Evolutionary conservation across 2,113 vertebrate species (phyloP).

Genomic region (Silurus asotus): DNA sequence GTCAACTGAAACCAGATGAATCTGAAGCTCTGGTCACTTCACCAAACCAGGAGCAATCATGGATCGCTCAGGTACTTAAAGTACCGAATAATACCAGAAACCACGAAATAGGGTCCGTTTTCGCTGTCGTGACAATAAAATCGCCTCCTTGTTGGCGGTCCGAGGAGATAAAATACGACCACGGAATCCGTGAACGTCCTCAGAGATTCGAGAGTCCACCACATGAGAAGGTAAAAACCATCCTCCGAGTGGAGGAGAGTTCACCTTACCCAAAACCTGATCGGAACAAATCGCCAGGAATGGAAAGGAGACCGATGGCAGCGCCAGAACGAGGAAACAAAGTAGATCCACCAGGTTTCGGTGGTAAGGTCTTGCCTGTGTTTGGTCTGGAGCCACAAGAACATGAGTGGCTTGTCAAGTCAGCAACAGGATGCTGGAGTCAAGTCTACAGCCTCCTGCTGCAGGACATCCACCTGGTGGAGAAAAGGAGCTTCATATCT

Average conservation of each 20-base stretch:
- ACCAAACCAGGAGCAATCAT: constrained; percentile 34
- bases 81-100: constrained; percentile 56
- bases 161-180: neutral
- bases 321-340: constrained; percentile 58
- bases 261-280: neutral
- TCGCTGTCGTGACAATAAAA: constrained; percentile 67
- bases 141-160: constrained; percentile 49
- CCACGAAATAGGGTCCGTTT: constrained; percentile 63
- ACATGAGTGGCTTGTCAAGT: constrained; percentile 87
- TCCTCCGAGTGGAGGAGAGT: neutral
- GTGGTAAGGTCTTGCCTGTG: constrained; percentile 58
- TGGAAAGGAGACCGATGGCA: constrained; percentile 52
- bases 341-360: constrained; percentile 64
- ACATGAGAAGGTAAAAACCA: neutral
- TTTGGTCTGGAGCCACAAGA: constrained; percentile 80
- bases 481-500: constrained; percentile 86
- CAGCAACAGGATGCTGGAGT: constrained; percentile 83
- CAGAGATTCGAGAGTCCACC: constrained; percentile 66
- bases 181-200: constrained; percentile 44
- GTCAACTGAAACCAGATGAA: neutral
- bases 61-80: constrained; percentile 60
- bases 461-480: constrained; percentile 75
- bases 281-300: constrained; percentile 51
- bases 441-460: constrained; percentile 81
- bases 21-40: neutral